These are phyloP conservation scores for Edolisoma coerulescens DNA, from an alignment of 2,113 vertebrate species.

Conservation along the genomic window DNA sequence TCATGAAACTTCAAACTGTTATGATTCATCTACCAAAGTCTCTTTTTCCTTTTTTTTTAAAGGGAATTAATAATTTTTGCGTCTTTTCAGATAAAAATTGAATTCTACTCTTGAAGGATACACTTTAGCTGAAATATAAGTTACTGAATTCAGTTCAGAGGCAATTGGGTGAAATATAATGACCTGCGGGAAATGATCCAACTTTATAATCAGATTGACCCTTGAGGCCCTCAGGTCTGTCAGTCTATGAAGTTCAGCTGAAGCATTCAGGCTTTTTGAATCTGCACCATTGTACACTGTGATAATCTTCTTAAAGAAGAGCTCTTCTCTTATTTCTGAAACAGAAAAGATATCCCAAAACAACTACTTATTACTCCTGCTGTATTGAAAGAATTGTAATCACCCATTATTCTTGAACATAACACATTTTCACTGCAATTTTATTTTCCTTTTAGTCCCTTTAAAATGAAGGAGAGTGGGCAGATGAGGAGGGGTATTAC, in stretches of 20 bases:
- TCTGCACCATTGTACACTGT: neutral
- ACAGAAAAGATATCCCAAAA: neutral
- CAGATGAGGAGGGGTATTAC: neutral
- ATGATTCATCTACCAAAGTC: neutral
- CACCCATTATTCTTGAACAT: neutral
- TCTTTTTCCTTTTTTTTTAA: neutral
- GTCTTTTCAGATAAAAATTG: neutral
- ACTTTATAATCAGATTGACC: neutral
- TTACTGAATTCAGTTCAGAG: neutral
- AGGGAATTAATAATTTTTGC: neutral
- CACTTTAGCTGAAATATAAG: neutral
- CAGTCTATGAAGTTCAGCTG: neutral
- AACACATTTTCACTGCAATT: neutral
- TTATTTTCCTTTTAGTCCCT: neutral
- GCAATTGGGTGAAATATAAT: neutral
- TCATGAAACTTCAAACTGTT: neutral
- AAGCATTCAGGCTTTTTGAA: neutral
- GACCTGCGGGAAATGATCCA: neutral
- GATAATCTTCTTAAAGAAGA: neutral
- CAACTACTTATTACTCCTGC: neutral
- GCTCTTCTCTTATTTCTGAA: neutral
- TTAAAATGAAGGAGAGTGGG: neutral
- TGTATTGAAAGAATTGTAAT: neutral
- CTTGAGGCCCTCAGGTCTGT: neutral
- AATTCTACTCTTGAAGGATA: neutral